These are phyloP conservation scores for Probosciger aterrimus DNA, from an alignment of 2,113 vertebrate genomes.

Conservation along the genomic window DNA sequence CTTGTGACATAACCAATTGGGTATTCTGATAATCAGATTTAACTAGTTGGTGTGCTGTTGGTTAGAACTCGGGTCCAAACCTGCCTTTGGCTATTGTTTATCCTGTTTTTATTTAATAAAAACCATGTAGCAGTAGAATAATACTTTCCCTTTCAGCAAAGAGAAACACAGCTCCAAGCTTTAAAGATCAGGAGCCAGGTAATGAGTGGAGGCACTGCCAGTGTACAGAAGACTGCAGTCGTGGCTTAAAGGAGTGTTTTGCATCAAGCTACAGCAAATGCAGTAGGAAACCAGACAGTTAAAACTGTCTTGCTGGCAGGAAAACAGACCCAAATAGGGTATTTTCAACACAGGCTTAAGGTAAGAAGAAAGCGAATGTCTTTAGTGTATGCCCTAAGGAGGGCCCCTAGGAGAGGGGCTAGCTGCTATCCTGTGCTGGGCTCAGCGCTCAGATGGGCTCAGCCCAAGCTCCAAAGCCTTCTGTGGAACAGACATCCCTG, in stretches of 20 bases:
- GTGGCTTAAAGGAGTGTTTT: accelerated
- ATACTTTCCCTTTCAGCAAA: neutral
- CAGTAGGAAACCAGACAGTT: accelerated
- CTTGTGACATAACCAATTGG: neutral
- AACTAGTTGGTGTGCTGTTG: neutral
- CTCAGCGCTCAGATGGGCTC: neutral
- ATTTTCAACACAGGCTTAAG: neutral
- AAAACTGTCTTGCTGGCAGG: neutral
- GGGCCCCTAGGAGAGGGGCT: neutral
- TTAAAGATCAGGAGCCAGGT: neutral
- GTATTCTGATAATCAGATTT: neutral
- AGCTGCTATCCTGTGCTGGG: neutral
- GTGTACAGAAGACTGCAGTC: accelerated
- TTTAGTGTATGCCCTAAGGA: neutral
- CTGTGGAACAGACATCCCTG: accelerated
- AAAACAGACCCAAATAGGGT: neutral
- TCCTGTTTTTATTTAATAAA: neutral
- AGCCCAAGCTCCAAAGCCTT: neutral
- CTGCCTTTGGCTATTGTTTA: neutral
- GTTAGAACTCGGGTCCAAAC: accelerated
- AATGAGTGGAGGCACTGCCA: neutral
- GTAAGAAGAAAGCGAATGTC: accelerated
- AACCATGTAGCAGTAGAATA: neutral
- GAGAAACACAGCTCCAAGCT: neutral
- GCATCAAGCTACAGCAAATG: accelerated